Evolutionary conservation across 2,797 vertebrate species (phyloP), one percentile per base, ranked within the genome.

Genomic region (Pelochelys cantorii): DNA sequence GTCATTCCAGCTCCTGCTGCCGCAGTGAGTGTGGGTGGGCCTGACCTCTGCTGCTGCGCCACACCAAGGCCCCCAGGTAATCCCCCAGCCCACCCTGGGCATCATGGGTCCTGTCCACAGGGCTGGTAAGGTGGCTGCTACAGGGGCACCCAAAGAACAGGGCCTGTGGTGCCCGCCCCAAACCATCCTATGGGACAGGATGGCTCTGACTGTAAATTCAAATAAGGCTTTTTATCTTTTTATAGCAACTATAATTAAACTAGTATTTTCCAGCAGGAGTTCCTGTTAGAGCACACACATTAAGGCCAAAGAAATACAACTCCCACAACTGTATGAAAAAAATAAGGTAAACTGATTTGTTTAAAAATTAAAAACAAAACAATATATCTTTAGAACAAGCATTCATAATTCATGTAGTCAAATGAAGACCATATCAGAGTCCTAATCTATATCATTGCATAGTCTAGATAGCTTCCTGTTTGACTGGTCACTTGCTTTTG

Each of bases 181-280:
- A 42, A 42, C 42, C 42, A 42, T 42, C 42, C 42, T 42, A 42
- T 42, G 42, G 42, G 42, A 42, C 5, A 42, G 42, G 42, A 42
- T 42, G 42, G 42, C 42, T 42, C 42, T 42, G 42, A 42, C 5
- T 37, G 81, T 84, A 65, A 96, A 95, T 94, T 90, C 71, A 92
- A 95, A 95, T 93, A 34, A 1, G 59, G 86, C 42, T 80, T 81
- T 90, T 96, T 96, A 97, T 96, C 95, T 95, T 85, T 84, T 25
- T 0, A 0, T 17, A 1, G 0, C 95, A 95, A 94, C 3, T 93
- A 85, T 89, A 77, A 53, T 1, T 78, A 85, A 74, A 92, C 83
- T 94, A 90, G 88, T 94, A 85, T 74, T 89, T 91, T 88, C 86
- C 86, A 95, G 93, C 90, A 96, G 90, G 94, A 96, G 95, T 86